Percentiles rank a stretch among this genome's conserved stretches.
Evolutionary conservation across 2,888 invertebrate genomes (phyloP).

Genomic region (Drosophila recens): DNA sequence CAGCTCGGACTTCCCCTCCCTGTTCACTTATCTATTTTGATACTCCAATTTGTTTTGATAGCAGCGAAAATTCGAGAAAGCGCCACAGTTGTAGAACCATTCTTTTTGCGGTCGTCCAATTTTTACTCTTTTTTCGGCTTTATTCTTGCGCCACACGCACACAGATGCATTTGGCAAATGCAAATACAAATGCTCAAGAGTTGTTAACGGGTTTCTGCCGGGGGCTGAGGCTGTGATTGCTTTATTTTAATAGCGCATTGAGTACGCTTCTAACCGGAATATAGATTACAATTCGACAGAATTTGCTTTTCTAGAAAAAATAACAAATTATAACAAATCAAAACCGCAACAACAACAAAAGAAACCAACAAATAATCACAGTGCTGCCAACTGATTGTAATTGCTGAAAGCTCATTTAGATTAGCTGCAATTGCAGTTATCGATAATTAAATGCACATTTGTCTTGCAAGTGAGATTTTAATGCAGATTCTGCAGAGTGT

Average conservation of each 20-base stretch:
- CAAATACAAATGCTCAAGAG: neutral
- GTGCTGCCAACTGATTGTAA: slow-evolving; percentile 54
- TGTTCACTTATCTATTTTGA: neutral
- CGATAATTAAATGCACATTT: slow-evolving; percentile 13
- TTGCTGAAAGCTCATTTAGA: slow-evolving; percentile 6
- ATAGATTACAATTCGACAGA: slow-evolving; percentile 33
- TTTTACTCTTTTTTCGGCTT: slow-evolving; percentile 12
- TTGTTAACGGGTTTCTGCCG: slow-evolving; percentile 3
- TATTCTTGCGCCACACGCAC: slow-evolving; percentile 8
- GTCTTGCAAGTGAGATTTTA: neutral
- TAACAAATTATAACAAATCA: slow-evolving; percentile 69
- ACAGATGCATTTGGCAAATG: slow-evolving; percentile 29
- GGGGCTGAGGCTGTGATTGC: neutral
- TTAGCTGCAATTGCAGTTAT: slow-evolving; percentile 14
- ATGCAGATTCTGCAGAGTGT: too few relatives aligned
- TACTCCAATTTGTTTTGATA: slow-evolving; percentile 5
- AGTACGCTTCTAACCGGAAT: slow-evolving; percentile 37
- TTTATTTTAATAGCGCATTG: slow-evolving; percentile 19
- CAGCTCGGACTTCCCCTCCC: neutral
- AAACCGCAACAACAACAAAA: slow-evolving; percentile 65
- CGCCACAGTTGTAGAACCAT: slow-evolving; percentile 28
- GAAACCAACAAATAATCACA: slow-evolving; percentile 61
- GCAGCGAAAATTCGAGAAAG: slow-evolving; percentile 63
- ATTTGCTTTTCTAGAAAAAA: slow-evolving; percentile 51
- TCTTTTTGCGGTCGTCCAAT: slow-evolving; percentile 26